Percentiles rank a stretch among this genome's conserved stretches.
These are phyloP conservation scores for Rhea americana DNA, from an alignment of 2,113 vertebrate species.

Conservation along the genomic window DNA sequence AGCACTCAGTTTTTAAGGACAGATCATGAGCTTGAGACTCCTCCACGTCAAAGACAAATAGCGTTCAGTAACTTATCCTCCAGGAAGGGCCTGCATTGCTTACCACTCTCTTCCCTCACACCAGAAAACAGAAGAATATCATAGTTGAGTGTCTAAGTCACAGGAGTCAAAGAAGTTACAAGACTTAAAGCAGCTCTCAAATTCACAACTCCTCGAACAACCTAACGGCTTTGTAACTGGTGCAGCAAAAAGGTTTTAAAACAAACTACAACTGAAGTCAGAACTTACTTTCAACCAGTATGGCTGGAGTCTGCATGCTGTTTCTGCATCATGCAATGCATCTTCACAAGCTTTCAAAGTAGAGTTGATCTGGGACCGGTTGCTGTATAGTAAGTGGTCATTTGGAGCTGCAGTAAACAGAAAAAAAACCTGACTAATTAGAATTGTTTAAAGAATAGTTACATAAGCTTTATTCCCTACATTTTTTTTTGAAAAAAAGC, in stretches of 20 bases:
- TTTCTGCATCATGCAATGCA: constrained; percentile 85
- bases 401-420: constrained; percentile 79
- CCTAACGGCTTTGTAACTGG: accelerated
- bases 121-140: not conserved
- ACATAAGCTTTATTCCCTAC: not conserved
- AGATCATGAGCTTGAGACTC: not conserved
- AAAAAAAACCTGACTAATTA: constrained; percentile 1
- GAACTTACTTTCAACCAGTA: constrained; percentile 88
- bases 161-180: not conserved
- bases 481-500: not conserved
- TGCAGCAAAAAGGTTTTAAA: not conserved
- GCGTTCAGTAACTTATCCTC: not conserved
- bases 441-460: not conserved
- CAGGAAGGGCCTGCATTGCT: not conserved
- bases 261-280: not conserved
- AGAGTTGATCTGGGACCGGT: constrained; percentile 91
- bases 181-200: not conserved
- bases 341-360: constrained; percentile 84
- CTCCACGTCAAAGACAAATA: not conserved
- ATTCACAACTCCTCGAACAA: not conserved
- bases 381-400: constrained; percentile 90
- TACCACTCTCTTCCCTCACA: not conserved
- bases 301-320: constrained; percentile 86
- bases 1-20: not conserved
- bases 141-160: not conserved